Base-by-base conservation (phyloP, 2,797 vertebrate species). In the Austrolebias charrua region DNA sequence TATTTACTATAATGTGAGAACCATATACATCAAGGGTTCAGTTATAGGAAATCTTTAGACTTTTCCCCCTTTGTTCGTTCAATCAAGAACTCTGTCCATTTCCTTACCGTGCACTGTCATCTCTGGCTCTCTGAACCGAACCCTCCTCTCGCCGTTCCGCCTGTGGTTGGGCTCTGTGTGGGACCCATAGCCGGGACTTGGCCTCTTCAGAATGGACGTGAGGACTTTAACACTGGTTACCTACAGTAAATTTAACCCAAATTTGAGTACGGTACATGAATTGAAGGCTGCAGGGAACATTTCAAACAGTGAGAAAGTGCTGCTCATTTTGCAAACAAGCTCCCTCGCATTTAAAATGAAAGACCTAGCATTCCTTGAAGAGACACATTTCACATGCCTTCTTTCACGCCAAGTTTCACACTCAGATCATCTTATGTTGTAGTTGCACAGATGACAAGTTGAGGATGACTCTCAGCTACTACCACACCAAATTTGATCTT, bases 101-200 rank as follows among this genome's bases (percentile, higher is more conserved):
- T 60, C 63, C 92, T 56, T 89, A 96, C 95, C 95, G 51, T 95
- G 90, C 64, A 94, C 84, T 19, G 91, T 92, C 61, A 89, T 95
- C 81, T 95, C 95, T 35, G 95, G 94, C 81, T 97, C 95, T 56
- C 88, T 92, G 91, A 99, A 99, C 63, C 90, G 92, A 87, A 99
- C 97, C 28, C 88, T 92, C 69, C 94, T 89, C 52, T 93, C 90
- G 3, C 89, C 78, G 90, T 91, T 95, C 71, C 76, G 78, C 69
- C 88, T 91, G 74, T 91, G 84, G 43, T 48, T 76, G 12, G 73
- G 63, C 8, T 89, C 84, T 44, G 85, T 66, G 15, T 75, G 87
- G 8, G 76, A 76, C 47, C 86, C 66, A 8, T 70, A 71, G 61
- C 29, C 83, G 56, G 82, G 74, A 6, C 75, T 78, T 28, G 84